Evolutionary conservation across 2,888 invertebrate genomes (phyloP).

Genomic region (Molanna angustata): DNA sequence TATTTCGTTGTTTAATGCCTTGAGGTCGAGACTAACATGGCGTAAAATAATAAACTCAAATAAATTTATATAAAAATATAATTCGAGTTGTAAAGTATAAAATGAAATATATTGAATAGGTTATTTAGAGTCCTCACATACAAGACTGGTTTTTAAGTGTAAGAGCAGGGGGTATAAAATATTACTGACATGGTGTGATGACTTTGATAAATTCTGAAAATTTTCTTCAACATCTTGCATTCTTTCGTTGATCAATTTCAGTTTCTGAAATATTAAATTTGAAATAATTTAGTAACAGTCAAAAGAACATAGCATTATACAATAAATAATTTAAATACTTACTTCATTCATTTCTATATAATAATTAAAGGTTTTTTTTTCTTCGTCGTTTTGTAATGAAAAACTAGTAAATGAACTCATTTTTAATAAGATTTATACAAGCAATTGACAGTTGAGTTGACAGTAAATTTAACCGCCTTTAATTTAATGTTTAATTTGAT

Average conservation of each 20-base stretch:
- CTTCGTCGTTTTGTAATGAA: slow-evolving; percentile 15
- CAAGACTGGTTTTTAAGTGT: slow-evolving; percentile 18
- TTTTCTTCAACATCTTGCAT: slow-evolving; percentile 44
- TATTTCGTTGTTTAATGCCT: too few relatives aligned
- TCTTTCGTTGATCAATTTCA: slow-evolving; percentile 49
- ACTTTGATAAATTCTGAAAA: slow-evolving; percentile 21
- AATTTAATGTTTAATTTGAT: too few relatives aligned
- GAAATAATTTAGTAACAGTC: neutral
- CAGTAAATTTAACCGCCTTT: too few relatives aligned
- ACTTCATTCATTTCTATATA: slow-evolving; percentile 28
- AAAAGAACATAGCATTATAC: neutral
- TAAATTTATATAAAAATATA: too few relatives aligned
- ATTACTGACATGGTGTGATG: slow-evolving; percentile 20
- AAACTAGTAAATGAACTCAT: slow-evolving; percentile 26
- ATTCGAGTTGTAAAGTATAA: too few relatives aligned
- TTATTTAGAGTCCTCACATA: too few relatives aligned
- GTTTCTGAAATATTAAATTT: slow-evolving; percentile 39
- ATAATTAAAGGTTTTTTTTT: slow-evolving; percentile 21
- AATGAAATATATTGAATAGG: too few relatives aligned
- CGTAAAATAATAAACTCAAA: too few relatives aligned
- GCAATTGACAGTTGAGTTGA: too few relatives aligned
- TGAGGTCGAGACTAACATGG: too few relatives aligned
- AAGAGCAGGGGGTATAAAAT: slow-evolving; percentile 22
- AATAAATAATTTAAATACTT: slow-evolving; percentile 1
- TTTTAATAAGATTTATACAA: too few relatives aligned